Conservation (phyloP, 1,140 invertebrate genomes). For the Pseudomyrmex concolor region DNA sequence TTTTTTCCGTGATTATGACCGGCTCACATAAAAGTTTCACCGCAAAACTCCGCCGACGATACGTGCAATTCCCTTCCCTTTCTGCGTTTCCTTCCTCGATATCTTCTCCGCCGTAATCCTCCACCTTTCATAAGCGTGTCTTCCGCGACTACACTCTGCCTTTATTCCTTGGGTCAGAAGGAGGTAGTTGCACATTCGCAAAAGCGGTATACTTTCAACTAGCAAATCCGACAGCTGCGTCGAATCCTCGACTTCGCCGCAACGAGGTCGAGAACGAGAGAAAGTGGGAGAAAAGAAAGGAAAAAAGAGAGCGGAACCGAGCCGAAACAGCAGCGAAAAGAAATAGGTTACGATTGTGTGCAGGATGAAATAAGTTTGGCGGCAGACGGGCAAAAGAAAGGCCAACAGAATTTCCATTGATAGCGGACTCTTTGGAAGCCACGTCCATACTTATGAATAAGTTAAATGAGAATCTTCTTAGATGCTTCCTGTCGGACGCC, state of each 20-base stretch:
- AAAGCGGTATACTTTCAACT: constrained; percentile 24
- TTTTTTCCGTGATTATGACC: constrained; percentile 39
- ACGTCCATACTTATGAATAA: constrained; percentile 34
- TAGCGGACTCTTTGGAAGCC: background rate
- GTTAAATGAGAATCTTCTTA: constrained; percentile 4
- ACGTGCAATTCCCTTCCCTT: constrained; percentile 2
- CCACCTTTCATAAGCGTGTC: constrained; percentile 26
- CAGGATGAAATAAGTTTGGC: constrained; percentile 59
- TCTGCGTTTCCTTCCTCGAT: background rate
- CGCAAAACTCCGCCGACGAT: constrained; percentile 46
- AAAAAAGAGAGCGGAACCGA: background rate
- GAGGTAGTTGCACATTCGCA: constrained; percentile 53
- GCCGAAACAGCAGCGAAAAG: constrained; percentile 28
- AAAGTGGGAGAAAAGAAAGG: too few species aligned
- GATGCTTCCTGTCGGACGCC: background rate
- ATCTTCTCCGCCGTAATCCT: background rate
- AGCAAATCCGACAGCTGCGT: constrained; percentile 62
- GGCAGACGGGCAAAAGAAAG: constrained; percentile 24
- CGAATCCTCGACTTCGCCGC: constrained; percentile 55
- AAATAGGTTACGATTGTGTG: constrained; percentile 45
- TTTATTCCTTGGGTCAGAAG: background rate
- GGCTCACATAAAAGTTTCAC: constrained; percentile 66
- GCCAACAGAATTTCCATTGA: constrained; percentile 15
- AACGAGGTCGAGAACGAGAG: constrained; percentile 24
- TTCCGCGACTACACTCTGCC: constrained; percentile 8